These are phyloP conservation scores for Morpho achilles DNA, from an alignment of 2,888 invertebrate genomes.

Conservation along the genomic window DNA sequence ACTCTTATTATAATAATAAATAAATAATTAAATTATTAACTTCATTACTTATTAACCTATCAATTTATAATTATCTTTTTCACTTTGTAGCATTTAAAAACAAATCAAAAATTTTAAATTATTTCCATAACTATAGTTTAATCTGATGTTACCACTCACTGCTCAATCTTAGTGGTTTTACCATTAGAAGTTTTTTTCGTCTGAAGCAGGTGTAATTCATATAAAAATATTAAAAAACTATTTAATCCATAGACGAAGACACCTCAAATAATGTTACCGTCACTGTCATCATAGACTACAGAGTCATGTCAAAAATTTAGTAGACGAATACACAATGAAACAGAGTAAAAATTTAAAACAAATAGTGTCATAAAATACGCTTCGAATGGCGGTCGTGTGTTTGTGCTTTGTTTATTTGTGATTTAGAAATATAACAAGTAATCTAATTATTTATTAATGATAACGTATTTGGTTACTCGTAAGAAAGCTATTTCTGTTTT, in stretches of 20 bases:
- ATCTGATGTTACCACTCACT: no score
- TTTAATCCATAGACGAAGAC: background rate
- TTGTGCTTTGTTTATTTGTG: slow-evolving; percentile 20
- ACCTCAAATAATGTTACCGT: background rate
- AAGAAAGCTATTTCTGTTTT: slow-evolving; percentile 6
- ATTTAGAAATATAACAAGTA: slow-evolving; percentile 13
- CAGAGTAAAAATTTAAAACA: slow-evolving; percentile 4
- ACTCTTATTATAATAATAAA: no score
- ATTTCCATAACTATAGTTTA: no score
- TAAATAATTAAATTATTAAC: no score
- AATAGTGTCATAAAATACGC: slow-evolving; percentile 27
- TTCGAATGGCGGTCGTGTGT: slow-evolving; percentile 23
- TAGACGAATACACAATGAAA: slow-evolving; percentile 11
- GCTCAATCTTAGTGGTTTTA: no score
- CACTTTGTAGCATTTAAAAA: no score
- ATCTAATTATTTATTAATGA: slow-evolving; percentile 10
- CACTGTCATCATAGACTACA: background rate
- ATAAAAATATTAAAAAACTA: background rate
- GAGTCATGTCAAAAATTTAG: no score
- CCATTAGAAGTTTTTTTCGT: no score
- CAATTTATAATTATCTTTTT: no score
- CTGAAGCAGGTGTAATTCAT: no score
- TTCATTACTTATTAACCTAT: no score
- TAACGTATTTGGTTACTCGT: slow-evolving; percentile 1
- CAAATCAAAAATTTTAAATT: no score